phyloP scores from a whole-genome alignment of 2,113 vertebrate genomes.

The Nothocercus julius region DNA sequence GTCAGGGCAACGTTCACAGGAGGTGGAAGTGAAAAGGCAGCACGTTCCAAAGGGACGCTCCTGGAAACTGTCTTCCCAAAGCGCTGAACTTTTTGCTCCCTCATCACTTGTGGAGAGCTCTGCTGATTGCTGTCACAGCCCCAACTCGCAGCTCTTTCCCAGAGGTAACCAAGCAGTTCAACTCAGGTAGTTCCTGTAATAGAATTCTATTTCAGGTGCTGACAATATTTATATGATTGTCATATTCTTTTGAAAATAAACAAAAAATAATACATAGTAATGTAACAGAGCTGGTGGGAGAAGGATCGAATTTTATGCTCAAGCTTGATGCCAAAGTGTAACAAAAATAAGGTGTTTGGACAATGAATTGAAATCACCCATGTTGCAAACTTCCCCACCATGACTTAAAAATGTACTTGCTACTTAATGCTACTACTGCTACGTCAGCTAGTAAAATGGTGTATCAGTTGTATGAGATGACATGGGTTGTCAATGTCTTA shows the following conservation, averaged over 20 bases:
- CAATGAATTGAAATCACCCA: not conserved
- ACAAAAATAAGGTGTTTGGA: not conserved
- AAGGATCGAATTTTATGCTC: not conserved
- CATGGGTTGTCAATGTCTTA: not conserved
- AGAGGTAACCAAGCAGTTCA: not conserved
- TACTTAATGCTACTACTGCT: not conserved
- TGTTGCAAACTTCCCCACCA: not conserved
- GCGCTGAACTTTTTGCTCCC: not conserved
- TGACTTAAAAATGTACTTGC: not conserved
- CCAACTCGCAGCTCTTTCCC: not conserved
- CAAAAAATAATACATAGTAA: not conserved
- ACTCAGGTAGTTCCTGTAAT: not conserved
- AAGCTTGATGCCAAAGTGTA: not conserved
- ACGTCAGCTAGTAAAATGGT: not conserved
- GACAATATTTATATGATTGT: not conserved
- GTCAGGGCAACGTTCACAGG: accelerated
- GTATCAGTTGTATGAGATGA: not conserved
- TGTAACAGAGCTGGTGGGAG: not conserved
- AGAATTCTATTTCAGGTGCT: not conserved
- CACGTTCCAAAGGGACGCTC: not conserved
- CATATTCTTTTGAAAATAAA: not conserved
- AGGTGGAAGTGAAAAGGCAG: not conserved
- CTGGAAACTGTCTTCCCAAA: not conserved
- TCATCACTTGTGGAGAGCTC: not conserved
- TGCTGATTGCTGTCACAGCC: not conserved